A percentile compares a stretch with the other conserved stretches of the same genome.
phyloP scores from a whole-genome alignment of 2,113 vertebrate genomes.

The Heterochromis multidens region DNA sequence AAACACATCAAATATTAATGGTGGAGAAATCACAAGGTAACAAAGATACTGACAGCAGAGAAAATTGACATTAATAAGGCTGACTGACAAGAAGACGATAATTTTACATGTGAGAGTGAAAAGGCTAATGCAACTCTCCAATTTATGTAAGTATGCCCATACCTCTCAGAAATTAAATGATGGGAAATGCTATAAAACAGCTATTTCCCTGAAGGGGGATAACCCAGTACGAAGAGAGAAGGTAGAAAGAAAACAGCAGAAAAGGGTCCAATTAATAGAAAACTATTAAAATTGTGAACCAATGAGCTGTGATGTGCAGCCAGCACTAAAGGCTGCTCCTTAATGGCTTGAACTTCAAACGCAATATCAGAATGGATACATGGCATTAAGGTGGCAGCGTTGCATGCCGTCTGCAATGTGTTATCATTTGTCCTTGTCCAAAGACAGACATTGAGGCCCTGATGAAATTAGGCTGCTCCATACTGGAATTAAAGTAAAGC shows the following conservation, averaged over 20 bases:
- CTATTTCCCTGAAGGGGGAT: conserved; percentile 71
- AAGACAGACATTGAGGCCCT: conserved; percentile 78
- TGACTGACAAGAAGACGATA: conserved; percentile 17
- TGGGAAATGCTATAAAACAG: conserved; percentile 69
- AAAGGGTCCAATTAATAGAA: conserved; percentile 84
- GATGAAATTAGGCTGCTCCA: conserved; percentile 80
- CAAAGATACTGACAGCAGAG: conserved; percentile 32
- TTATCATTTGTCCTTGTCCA: conserved; percentile 91
- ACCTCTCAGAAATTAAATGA: conserved; percentile 71
- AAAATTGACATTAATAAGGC: conserved; percentile 44
- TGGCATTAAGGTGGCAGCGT: conserved; percentile 88
- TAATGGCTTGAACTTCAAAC: conserved; percentile 87
- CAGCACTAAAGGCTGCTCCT: conserved; percentile 79
- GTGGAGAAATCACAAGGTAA: conserved; percentile 14
- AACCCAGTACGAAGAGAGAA: conserved; percentile 46
- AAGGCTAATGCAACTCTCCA: conserved; percentile 46
- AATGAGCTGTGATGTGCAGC: conserved; percentile 86
- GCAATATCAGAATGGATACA: conserved; percentile 88
- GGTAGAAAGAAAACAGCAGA: conserved; percentile 34
- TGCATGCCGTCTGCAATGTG: conserved; percentile 84
- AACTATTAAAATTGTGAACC: conserved; percentile 86
- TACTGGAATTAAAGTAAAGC: conserved; percentile 60
- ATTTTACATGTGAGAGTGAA: conserved; percentile 49
- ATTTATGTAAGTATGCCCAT: conserved; percentile 40
- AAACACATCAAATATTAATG: conserved; percentile 48